A percentile compares a stretch with the other conserved stretches of the same genome.
Conservation (phyloP, 2,113 vertebrate genomes). For the Solenodon paradoxus region DNA sequence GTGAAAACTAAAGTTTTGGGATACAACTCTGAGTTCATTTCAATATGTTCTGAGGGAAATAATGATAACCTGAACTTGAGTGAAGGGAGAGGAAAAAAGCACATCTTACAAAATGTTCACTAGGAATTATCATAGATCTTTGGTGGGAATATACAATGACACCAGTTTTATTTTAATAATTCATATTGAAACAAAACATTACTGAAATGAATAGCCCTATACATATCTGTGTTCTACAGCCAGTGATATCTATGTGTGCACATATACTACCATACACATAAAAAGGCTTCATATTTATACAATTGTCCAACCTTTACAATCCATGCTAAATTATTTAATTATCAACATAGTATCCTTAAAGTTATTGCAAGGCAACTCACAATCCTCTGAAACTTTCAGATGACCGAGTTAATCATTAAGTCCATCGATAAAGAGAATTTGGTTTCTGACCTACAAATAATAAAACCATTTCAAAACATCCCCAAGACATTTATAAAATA, state of each 20-base stretch:
- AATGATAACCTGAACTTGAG: too few relatives aligned
- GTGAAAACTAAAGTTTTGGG: background rate
- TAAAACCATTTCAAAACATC: background rate
- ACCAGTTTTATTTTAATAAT: background rate
- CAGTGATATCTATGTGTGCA: background rate
- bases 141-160: background rate
- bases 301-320: slow-evolving; percentile 83
- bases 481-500: too few relatives aligned
- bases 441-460: slow-evolving; percentile 37
- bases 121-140: background rate
- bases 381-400: slow-evolving; percentile 89
- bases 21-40: background rate
- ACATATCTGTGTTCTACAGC: background rate
- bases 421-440: slow-evolving; percentile 81
- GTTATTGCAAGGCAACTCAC: slow-evolving; percentile 79
- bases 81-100: background rate
- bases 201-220: background rate
- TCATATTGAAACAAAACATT: too few relatives aligned
- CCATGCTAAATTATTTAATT: slow-evolving; percentile 87
- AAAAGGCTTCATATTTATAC: background rate
- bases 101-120: too few relatives aligned
- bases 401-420: slow-evolving; percentile 89
- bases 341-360: slow-evolving; percentile 88
- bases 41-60: too few relatives aligned
- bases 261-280: background rate